These are phyloP conservation scores for Sinocyclocheilus maitianheensis DNA, from an alignment of 2,113 vertebrate genomes.

Conservation along the genomic window DNA sequence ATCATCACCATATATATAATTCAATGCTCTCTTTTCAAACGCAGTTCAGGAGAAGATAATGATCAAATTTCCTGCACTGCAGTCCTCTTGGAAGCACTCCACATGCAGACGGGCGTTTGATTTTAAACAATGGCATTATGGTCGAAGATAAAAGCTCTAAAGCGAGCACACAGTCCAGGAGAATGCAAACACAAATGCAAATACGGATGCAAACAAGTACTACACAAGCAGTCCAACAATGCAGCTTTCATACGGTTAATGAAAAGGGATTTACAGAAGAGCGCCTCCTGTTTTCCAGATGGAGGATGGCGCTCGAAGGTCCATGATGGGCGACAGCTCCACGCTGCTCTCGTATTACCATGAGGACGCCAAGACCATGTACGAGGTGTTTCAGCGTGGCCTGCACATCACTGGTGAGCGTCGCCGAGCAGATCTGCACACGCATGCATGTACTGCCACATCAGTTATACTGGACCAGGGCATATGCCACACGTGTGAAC, in stretches of 20 bases:
- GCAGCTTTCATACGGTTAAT: background rate
- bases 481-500: too few relatives aligned
- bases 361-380: slow-evolving; percentile 93
- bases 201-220: background rate
- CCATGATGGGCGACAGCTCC: slow-evolving; percentile 83
- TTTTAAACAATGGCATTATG: background rate
- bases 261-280: background rate
- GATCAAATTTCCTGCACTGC: background rate
- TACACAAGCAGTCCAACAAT: background rate
- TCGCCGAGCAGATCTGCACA: too few relatives aligned
- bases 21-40: background rate
- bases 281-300: slow-evolving; percentile 60
- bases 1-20: too few relatives aligned
- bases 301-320: slow-evolving; percentile 81
- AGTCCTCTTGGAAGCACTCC: background rate
- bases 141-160: background rate
- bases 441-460: too few relatives aligned
- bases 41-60: background rate
- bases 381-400: slow-evolving; percentile 93
- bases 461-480: too few relatives aligned
- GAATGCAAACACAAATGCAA: slow-evolving; percentile 16
- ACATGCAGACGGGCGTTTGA: background rate
- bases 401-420: slow-evolving; percentile 90
- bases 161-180: background rate
- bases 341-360: slow-evolving; percentile 91